These are phyloP conservation scores for Hucho hucho DNA, from an alignment of 2,113 vertebrate species.

Conservation along the genomic window DNA sequence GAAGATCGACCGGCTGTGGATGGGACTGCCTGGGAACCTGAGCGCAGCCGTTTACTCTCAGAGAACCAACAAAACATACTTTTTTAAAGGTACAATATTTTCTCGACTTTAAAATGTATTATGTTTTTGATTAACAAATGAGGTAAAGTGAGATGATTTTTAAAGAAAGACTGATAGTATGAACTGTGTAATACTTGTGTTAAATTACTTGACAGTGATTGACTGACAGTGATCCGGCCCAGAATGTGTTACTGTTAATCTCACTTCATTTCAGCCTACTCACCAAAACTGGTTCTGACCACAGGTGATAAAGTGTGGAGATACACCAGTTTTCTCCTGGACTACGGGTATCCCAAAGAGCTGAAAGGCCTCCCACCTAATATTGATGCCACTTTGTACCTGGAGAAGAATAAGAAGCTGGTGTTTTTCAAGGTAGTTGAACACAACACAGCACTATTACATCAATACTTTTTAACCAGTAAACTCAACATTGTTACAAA, in stretches of 20 bases:
- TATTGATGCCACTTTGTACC: constrained; percentile 82
- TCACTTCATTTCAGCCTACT: constrained; percentile 3
- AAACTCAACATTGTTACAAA: no score
- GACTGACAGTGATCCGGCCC: not conserved
- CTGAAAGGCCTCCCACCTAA: constrained; percentile 75
- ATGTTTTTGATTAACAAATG: not conserved
- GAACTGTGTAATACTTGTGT: not conserved
- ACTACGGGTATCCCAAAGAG: constrained; percentile 81
- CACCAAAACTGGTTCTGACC: not conserved
- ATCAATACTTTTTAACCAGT: not conserved
- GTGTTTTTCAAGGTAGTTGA: constrained; percentile 84
- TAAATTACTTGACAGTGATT: not conserved
- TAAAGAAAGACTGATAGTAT: not conserved
- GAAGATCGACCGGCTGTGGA: constrained; percentile 77
- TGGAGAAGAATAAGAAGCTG: constrained; percentile 82
- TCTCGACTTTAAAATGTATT: no score
- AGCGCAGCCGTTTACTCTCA: constrained; percentile 83
- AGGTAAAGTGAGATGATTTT: not conserved
- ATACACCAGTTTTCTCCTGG: constrained; percentile 76
- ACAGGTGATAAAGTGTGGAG: constrained; percentile 82
- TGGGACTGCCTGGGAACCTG: constrained; percentile 78
- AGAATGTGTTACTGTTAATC: not conserved
- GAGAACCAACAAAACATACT: constrained; percentile 83
- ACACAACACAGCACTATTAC: not conserved
- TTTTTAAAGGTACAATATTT: constrained; percentile 81